phyloP scores from a whole-genome alignment of 1,140 invertebrate species.

The Paracyclopina nana region DNA sequence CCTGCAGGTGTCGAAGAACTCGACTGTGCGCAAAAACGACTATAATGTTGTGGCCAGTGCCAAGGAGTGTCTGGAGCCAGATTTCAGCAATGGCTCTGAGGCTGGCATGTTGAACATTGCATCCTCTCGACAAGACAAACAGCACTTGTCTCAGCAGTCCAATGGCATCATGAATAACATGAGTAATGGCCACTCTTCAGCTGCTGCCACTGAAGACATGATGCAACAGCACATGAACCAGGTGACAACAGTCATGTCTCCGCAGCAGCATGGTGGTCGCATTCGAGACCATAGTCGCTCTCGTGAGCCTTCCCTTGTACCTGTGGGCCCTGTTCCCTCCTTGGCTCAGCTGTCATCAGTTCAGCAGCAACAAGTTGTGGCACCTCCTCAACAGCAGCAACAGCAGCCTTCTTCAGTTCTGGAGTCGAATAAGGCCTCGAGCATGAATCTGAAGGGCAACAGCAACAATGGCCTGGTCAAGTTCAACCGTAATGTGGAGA shows the following conservation, averaged over 20 bases:
- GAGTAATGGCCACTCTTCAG: neutral
- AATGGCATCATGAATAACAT: neutral
- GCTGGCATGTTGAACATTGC: too few relatives aligned
- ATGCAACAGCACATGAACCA: too few relatives aligned
- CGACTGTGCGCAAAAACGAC: slow-evolving; percentile 16
- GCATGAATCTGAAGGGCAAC: neutral
- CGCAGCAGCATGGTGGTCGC: too few relatives aligned
- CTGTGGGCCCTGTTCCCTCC: neutral
- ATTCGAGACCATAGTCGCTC: neutral
- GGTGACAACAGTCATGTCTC: too few relatives aligned
- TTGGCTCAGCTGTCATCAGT: neutral
- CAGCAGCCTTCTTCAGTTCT: neutral
- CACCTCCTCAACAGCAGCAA: neutral
- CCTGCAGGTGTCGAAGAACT: slow-evolving; percentile 16
- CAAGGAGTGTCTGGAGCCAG: slow-evolving; percentile 3
- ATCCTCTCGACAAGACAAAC: too few relatives aligned
- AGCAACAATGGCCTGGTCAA: slow-evolving; percentile 5
- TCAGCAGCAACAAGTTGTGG: neutral
- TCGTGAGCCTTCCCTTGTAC: slow-evolving; percentile 1
- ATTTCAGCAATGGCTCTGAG: slow-evolving; percentile 5
- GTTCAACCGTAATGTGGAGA: slow-evolving; percentile 14
- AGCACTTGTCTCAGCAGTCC: too few relatives aligned
- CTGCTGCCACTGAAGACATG: neutral
- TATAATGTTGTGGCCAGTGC: slow-evolving; percentile 8
- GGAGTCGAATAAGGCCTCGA: neutral